phyloP scores from a whole-genome alignment of 2,113 vertebrate genomes.

The Heteronetta atricapilla region DNA sequence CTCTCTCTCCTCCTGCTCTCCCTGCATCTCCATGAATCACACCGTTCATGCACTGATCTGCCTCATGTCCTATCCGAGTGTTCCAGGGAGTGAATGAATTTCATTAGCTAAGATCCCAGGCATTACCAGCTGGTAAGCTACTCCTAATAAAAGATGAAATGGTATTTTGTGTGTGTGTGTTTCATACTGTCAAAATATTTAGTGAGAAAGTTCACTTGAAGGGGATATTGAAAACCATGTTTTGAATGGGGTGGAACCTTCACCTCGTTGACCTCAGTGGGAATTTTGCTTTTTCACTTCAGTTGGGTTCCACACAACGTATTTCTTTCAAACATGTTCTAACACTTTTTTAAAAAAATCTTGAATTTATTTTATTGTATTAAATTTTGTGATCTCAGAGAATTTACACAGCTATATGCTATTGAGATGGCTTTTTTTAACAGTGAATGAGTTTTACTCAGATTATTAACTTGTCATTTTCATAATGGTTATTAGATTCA shows the following conservation, averaged over 20 bases:
- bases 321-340: not conserved
- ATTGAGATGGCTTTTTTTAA: not conserved
- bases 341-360: not conserved
- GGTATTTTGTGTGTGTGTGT: not conserved
- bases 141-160: not conserved
- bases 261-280: not conserved
- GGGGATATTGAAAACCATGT: not conserved
- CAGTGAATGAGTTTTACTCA: not conserved
- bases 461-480: not conserved
- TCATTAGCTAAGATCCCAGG: not conserved
- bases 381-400: not conserved
- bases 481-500: slow-evolving; percentile 7
- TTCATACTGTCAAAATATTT: not conserved
- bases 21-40: not conserved
- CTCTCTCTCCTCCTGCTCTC: fast-evolving
- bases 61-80: not conserved
- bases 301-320: not conserved
- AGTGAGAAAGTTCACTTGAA: not conserved
- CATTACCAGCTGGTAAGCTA: not conserved
- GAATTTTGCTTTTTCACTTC: not conserved
- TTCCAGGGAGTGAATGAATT: not conserved
- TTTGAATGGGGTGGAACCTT: not conserved
- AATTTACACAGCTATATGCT: not conserved
- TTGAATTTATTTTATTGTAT: not conserved
- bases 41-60: not conserved